Base-by-base conservation (phyloP, 1,140 invertebrate species). In the Ridgeia piscesae region DNA sequence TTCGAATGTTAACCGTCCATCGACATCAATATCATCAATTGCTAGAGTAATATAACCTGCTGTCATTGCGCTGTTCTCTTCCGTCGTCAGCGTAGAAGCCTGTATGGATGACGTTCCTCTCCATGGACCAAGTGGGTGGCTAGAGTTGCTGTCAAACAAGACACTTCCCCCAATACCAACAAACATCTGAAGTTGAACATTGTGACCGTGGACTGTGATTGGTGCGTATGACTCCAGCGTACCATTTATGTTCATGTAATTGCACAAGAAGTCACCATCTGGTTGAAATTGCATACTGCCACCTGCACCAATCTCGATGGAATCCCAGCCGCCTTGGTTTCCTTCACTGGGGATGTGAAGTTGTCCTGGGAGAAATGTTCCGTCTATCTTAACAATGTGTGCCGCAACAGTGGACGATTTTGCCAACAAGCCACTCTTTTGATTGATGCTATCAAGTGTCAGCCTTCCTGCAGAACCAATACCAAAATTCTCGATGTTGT, bases 401-500 rank as follows among this genome's bases (percentile, higher is more conserved):
- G 58, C 58, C 0, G 58, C 58, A 77, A 77, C 58, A 27, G 27
- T 4, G 2, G 58, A 77, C 27, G 58, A 77, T 1, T 77, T 21
- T 1, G 0, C 27, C 58, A 21, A 77, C 58, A 77, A 17, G 27
- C 58, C 58, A 14, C 27, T 6, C 0, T 27, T 77, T 2, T 77
- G 58, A 77, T 31, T 77, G 11, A 31, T 77, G 58, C 58, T 77
- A 31, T 77, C 58, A 21, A 77, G 17, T 8, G 33, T 34, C 34
- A 90, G 89, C 89, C 34, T 21, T 14, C 89, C 89, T 33, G 33
- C 1, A 34, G 35, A 34, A 35, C 89, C 89, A n/a, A 90, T 35
- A 34, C 92, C 89, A 58, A 50, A 93, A 34, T 92, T 89, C 17
- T 93, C 88, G 34, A 93, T 88, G 27, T 27, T 93, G 35, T 91